Percentiles rank a stretch among this genome's conserved stretches.
Evolutionary conservation across 2,113 vertebrate species (phyloP).

Genomic region (Cyanoliseus patagonus): DNA sequence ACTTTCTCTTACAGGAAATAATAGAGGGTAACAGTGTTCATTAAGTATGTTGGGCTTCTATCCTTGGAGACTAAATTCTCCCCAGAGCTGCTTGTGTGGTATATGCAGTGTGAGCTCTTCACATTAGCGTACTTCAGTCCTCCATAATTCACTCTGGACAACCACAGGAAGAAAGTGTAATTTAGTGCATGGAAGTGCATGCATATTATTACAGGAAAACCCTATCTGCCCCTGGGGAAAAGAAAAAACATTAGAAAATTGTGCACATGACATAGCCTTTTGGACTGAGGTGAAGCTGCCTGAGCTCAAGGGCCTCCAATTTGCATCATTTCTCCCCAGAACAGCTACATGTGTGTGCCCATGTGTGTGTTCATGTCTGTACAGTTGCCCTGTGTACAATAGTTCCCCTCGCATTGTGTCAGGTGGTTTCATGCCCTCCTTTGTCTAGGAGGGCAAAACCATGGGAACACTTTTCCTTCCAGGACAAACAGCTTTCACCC

Average conservation of each 20-base stretch:
- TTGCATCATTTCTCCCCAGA: neutral
- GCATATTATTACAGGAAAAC: neutral
- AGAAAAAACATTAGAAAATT: neutral
- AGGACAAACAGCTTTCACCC: neutral
- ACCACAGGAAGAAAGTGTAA: neutral
- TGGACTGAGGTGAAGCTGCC: neutral
- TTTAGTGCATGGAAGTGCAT: neutral
- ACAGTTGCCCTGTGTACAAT: neutral
- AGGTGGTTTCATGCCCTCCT: neutral
- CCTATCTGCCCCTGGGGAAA: neutral
- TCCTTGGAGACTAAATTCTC: conserved; percentile 35
- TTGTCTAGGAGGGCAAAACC: neutral
- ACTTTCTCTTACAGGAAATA: conserved; percentile 50
- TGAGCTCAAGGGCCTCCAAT: neutral
- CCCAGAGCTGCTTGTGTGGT: rapidly evolving
- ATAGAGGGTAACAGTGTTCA: conserved; percentile 35
- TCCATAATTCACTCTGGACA: neutral
- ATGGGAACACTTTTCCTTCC: rapidly evolving
- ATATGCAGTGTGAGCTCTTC: neutral
- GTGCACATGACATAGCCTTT: neutral
- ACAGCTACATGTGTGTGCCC: rapidly evolving
- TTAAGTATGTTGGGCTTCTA: conserved; percentile 29
- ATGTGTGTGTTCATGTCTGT: rapidly evolving
- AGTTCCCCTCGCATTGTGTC: neutral
- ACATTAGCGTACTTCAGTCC: neutral